phyloP scores from a whole-genome alignment of 2,113 vertebrate species.

The Ramphastos sulfuratus region DNA sequence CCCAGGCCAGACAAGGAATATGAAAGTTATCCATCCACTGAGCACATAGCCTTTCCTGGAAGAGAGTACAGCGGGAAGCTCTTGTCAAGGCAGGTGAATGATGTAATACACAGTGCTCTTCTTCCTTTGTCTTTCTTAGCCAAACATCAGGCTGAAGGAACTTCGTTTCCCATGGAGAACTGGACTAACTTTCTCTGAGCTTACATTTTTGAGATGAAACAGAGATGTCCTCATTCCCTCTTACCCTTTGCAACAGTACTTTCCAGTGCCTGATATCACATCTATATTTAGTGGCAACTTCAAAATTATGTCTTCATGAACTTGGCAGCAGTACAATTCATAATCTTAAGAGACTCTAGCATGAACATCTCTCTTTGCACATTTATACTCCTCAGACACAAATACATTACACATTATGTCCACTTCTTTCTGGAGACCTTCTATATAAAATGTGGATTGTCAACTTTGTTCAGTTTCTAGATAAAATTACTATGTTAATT shows the following conservation, averaged over 20 bases:
- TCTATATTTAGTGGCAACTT: not conserved
- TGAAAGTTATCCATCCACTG: not conserved
- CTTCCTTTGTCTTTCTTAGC: not conserved
- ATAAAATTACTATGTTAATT: not conserved
- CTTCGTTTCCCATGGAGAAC: not conserved
- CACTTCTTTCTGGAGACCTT: not conserved
- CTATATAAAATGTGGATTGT: not conserved
- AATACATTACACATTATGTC: not conserved
- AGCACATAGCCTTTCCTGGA: not conserved
- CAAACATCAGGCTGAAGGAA: not conserved
- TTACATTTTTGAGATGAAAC: not conserved
- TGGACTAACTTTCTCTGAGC: not conserved
- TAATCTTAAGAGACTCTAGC: not conserved
- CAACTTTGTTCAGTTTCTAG: not conserved
- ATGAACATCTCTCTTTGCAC: not conserved
- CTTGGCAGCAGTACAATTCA: not conserved
- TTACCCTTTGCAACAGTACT: not conserved
- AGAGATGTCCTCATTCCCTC: not conserved
- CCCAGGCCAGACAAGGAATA: not conserved
- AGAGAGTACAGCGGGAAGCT: not conserved
- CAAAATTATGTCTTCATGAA: not conserved
- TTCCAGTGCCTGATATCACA: not conserved
- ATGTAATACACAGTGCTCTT: not conserved
- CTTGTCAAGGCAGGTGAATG: not conserved
- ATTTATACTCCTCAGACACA: not conserved